Evolutionary conservation across 2,888 invertebrate species (phyloP).

Genomic region (Ophioninae sp.): DNA sequence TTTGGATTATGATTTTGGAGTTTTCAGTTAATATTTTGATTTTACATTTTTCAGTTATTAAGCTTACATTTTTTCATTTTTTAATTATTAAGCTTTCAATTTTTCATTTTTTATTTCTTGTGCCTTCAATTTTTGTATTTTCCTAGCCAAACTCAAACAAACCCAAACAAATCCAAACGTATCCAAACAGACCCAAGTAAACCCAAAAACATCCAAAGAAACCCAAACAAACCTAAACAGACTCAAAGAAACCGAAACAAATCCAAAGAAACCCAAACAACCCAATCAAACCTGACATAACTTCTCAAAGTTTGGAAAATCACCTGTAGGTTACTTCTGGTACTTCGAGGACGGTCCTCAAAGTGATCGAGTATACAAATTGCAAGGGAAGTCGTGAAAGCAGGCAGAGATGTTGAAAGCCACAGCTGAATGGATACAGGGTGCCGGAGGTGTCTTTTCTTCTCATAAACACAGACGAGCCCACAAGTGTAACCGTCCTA

Average conservation of each 20-base stretch:
- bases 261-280: too few relatives aligned
- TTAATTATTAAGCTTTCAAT: too few relatives aligned
- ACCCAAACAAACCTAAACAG: too few relatives aligned
- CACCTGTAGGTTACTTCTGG: neutral
- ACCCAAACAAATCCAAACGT: too few relatives aligned
- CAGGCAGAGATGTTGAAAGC: neutral
- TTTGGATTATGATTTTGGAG: too few relatives aligned
- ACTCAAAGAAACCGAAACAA: too few relatives aligned
- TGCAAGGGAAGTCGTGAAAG: neutral
- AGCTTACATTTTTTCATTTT: too few relatives aligned
- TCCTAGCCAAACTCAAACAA: too few relatives aligned
- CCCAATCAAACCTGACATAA: neutral
- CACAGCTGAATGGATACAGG: neutral
- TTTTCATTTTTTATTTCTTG: too few relatives aligned
- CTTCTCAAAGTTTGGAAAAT: neutral
- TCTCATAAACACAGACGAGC: neutral
- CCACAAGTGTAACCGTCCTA: slow-evolving; percentile 4
- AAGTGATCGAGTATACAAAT: neutral
- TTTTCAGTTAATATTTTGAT: too few relatives aligned
- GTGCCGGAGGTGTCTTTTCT: neutral
- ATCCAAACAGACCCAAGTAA: neutral
- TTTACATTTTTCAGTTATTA: too few relatives aligned
- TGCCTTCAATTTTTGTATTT: too few relatives aligned
- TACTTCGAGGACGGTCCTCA: neutral
- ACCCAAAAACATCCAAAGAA: neutral